Evolutionary conservation across 2,113 vertebrate genomes (phyloP), one percentile per base, ranked within the genome.

Genomic region (Ophthalmolycus amberensis): DNA sequence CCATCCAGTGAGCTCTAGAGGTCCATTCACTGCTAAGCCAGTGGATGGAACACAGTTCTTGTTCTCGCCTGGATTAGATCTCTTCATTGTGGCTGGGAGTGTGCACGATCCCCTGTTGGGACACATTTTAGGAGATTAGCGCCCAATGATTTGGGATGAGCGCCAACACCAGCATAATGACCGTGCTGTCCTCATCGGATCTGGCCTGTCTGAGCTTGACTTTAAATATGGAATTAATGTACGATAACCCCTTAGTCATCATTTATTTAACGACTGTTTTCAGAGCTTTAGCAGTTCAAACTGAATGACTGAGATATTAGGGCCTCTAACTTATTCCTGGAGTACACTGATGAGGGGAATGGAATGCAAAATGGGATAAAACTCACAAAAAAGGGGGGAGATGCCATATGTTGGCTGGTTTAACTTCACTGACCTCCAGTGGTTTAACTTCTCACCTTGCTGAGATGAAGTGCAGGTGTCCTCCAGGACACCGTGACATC

Each of bases 111-210:
- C 72, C 8, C 3, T 67, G 64, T 58, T 60, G 50, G 63, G 50
- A 73, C 60, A 77, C 72, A 82, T 63, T 77, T 69, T 59, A 75
- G 56, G 71, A 80, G 83, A 83, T 90, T 82, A 85, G 65, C 32
- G 63, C 67, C 2, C 14, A 84, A 79, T 56, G 20, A 72, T 80
- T 79, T 84, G 48, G 67, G 75, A 64, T 77, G 22, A 69, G 25
- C 0, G 8, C 58, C 78, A 72, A 29, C 32, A n/a, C 5, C 18
- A 42, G 42, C 64, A 85, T 85, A 82, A 88, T 74, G 3, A 10
- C 22, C 34, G 22, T 25, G 1, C 52, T 77, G 68, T 79, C 16
- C 65, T 71, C 60, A 66, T 58, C 4, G 4, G 6, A 65, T 78
- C 11, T 32, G 25, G 12, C 1, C 67, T 62, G 62, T 80, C 50